phyloP scores from a whole-genome alignment of 2,113 vertebrate species.

The Dromiciops gliroides region DNA sequence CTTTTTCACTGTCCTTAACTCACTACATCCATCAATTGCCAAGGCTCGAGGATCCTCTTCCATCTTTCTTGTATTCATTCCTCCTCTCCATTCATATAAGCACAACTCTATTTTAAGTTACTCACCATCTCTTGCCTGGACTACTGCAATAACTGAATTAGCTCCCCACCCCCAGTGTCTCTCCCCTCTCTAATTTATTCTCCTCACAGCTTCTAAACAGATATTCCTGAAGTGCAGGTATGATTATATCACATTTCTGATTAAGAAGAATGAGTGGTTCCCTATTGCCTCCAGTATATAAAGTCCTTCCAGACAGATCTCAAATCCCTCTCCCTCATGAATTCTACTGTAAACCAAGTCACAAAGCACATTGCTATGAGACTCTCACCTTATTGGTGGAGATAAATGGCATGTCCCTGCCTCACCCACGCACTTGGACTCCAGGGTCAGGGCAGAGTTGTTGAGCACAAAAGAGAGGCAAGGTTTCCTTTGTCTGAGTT shows the following conservation, averaged over 20 bases:
- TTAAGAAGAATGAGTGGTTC: neutral
- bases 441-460: neutral
- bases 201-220: neutral
- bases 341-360: neutral
- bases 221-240: neutral
- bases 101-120: neutral
- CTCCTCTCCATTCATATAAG: neutral
- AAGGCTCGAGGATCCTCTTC: neutral
- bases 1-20: neutral
- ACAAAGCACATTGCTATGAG: neutral
- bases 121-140: neutral
- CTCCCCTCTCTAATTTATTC: neutral
- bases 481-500: neutral
- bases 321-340: neutral
- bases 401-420: too few species aligned
- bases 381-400: neutral
- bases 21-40: neutral
- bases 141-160: neutral
- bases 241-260: neutral
- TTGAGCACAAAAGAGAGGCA: neutral
- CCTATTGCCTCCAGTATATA: neutral
- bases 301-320: neutral
- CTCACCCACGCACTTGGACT: neutral
- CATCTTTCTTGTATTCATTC: neutral
- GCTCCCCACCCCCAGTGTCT: neutral